Base-by-base conservation (phyloP, 92 coral and sea anemone genomes). In the Actinostola sp. region DNA sequence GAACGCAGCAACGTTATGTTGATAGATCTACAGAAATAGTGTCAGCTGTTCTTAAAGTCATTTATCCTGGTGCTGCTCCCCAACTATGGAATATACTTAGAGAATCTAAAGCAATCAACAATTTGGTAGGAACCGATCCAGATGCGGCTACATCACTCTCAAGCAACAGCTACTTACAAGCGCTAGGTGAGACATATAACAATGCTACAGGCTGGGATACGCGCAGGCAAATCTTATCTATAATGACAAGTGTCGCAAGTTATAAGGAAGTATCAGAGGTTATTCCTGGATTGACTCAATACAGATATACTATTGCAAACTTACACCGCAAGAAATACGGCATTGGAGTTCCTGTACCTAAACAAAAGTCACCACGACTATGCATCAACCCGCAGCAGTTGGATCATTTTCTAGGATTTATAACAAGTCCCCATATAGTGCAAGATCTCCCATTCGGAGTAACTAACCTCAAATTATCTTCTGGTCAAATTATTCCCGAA, bases 241-340 rank as follows among this genome's bases (percentile, higher is more conserved):
- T 83, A 29, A 76, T 83, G 88, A 62, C 88, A 48, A 74, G 79
- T 41, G 61, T 54, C 38, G 90, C 81, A 28, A 73, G 70, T 65
- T 80, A 80, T 59, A 28, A 71, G 33, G 43, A 75, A 19, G 54
- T 80, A 14, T 55, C 44, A 43, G 71, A 61, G 52, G 45, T 24
- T 49, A 80, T 85, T 39, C 83, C 90, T 3, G 86, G 86, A 20
- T 78, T 85, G 49, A 58, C 83, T 1, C 77, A 60, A 13, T 80
- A 85, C 53, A 52, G 83, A 10, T 80, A 75, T 76, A 86, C 74
- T 27, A 50, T 31, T 48, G 91, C 87, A 27, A 72, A 82, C 55
- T 39, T 62, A 44, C 91, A 86, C 55, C 82, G 79, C 17, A 80
- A 68, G 19, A 75, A 70, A 25, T 63, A 76, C 53, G 81, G 92